These are phyloP conservation scores for Spodoptera exigua DNA, from an alignment of 2,888 invertebrate species.

Conservation along the genomic window DNA sequence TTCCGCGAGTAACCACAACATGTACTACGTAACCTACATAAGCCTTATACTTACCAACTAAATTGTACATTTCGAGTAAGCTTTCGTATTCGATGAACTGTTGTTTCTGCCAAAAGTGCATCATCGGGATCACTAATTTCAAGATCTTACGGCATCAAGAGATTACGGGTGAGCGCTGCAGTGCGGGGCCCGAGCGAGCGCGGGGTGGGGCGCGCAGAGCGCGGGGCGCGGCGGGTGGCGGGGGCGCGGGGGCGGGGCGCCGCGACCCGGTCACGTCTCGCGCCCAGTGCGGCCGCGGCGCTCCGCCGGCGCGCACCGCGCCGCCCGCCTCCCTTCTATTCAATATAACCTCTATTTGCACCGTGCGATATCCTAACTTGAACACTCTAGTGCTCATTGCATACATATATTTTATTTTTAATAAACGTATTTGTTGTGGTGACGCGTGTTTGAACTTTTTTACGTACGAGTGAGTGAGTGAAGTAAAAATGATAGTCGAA, in stretches of 20 bases:
- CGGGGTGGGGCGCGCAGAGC: conserved; percentile 36
- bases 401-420: conserved; percentile 57
- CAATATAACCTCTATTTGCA: conserved; percentile 59
- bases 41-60: conserved; percentile 13
- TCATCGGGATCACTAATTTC: conserved; percentile 80
- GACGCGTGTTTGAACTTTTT: conserved; percentile 41
- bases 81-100: conserved; percentile 42
- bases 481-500: conserved; percentile 85
- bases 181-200: conserved; percentile 74
- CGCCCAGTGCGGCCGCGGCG: conserved; percentile 86
- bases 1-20: conserved; percentile 15
- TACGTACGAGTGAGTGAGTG: conserved; percentile 58
- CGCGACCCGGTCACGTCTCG: conserved; percentile 83
- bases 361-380: conserved; percentile 47
- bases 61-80: conserved; percentile 42
- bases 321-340: conserved; percentile 58
- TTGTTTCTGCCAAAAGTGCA: conserved; percentile 74
- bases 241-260: conserved; percentile 59
- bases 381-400: conserved; percentile 46
- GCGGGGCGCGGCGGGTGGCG: conserved; percentile 40
- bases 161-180: conserved; percentile 80
- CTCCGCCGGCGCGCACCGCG: conserved; percentile 84
- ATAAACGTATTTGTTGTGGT: conserved; percentile 51
- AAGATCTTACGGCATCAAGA: conserved; percentile 86
- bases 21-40: conserved; percentile 29